Evolutionary conservation across 2,888 invertebrate genomes (phyloP).

Genomic region (Notodonta dromedarius): DNA sequence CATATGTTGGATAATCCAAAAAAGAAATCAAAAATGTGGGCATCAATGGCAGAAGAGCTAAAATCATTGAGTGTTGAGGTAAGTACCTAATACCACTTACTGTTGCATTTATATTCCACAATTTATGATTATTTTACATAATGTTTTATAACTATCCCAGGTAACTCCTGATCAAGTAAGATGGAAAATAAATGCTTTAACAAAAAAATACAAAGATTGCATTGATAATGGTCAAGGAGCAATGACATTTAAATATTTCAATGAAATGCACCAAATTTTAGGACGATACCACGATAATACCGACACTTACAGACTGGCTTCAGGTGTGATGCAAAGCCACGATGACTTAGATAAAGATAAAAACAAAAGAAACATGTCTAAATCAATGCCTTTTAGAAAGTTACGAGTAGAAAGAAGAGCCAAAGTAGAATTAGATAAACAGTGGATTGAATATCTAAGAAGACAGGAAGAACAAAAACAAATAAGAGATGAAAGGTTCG

Average conservation of each 20-base stretch:
- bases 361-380: conserved; percentile 47
- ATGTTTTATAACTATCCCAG: conserved; percentile 37
- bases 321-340: conserved; percentile 52
- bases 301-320: conserved; percentile 59
- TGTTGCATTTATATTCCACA: not conserved
- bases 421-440: conserved; percentile 66
- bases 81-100: conserved; percentile 21
- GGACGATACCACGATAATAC: conserved; percentile 56
- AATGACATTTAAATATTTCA: conserved; percentile 62
- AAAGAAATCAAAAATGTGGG: conserved; percentile 72
- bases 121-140: conserved; percentile 3
- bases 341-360: conserved; percentile 48
- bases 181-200: conserved; percentile 71
- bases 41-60: conserved; percentile 65
- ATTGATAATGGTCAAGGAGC: conserved; percentile 62
- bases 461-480: conserved; percentile 63
- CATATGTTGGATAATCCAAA: conserved; percentile 69
- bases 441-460: conserved; percentile 66
- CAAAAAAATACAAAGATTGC: conserved; percentile 69
- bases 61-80: conserved; percentile 61
- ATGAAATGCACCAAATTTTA: conserved; percentile 71
- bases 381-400: conserved; percentile 59
- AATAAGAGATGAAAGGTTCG: conserved; percentile 60
- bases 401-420: conserved; percentile 61
- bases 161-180: conserved; percentile 69